Evolutionary conservation across 2,113 vertebrate genomes (phyloP).

Genomic region (Dinomys branickii): DNA sequence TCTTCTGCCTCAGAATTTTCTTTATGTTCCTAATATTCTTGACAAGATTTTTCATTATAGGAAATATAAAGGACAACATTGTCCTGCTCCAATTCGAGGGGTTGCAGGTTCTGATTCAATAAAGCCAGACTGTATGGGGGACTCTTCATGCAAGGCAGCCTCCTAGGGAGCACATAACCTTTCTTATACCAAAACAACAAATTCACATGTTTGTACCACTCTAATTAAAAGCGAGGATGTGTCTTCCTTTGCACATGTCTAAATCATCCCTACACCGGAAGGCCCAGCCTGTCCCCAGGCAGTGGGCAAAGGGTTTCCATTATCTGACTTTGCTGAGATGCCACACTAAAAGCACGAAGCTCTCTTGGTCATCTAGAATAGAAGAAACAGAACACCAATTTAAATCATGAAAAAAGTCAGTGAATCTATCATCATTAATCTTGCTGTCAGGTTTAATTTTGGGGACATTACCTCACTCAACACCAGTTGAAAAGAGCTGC

Average conservation of each 20-base stretch:
- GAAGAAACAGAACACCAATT: conserved; percentile 86
- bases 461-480: conserved; percentile 91
- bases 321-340: conserved; percentile 70
- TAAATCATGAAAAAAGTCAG: conserved; percentile 84
- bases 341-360: conserved; percentile 75
- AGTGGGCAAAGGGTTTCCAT: conserved; percentile 2
- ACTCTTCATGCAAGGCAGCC: neutral
- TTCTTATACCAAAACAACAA: neutral
- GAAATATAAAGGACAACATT: neutral
- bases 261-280: conserved; percentile 50
- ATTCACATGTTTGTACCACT: neutral
- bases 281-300: conserved; percentile 55
- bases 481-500: conserved; percentile 86
- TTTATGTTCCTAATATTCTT: neutral
- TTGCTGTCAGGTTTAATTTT: conserved; percentile 90
- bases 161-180: neutral
- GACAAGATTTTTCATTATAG: neutral
- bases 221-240: conserved; percentile 63
- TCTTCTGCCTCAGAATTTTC: neutral
- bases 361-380: conserved; percentile 76
- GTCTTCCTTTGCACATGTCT: conserved; percentile 67
- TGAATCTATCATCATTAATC: conserved; percentile 89
- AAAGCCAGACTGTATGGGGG: neutral
- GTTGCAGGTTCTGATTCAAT: conserved; percentile 38
- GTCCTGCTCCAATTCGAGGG: neutral